Evolutionary conservation across 2,888 invertebrate species (phyloP).

Genomic region (Geotrupes spiniger): DNA sequence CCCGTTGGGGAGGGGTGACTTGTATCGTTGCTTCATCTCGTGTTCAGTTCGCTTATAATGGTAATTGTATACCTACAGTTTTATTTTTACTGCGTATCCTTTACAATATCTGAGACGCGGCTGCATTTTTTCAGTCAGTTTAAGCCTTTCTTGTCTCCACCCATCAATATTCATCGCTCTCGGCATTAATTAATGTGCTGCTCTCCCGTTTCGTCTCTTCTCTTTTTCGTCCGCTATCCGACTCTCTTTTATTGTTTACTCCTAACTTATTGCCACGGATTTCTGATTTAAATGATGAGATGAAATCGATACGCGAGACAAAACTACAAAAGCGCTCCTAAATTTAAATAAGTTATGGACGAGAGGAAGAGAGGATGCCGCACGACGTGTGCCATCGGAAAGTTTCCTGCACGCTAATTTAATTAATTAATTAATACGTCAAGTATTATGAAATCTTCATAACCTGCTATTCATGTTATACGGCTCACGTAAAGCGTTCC

Average conservation of each 20-base stretch:
- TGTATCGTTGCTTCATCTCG: constrained; percentile 24
- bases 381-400: no score
- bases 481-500: no score
- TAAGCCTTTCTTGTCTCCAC: constrained; percentile 21
- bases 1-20: constrained; percentile 22
- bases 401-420: background rate
- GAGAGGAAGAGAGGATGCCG: no score
- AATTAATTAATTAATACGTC: constrained; percentile 7
- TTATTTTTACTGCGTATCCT: constrained; percentile 20
- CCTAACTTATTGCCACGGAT: constrained; percentile 15
- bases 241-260: constrained; percentile 13
- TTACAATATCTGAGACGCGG: constrained; percentile 22
- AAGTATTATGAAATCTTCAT: background rate
- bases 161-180: constrained; percentile 22
- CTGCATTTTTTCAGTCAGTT: constrained; percentile 22
- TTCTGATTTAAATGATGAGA: constrained; percentile 19
- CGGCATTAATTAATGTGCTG: constrained; percentile 19
- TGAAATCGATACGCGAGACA: constrained; percentile 11
- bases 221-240: constrained; percentile 5
- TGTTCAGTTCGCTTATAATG: constrained; percentile 24
- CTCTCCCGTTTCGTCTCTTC: constrained; percentile 13
- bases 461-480: no score
- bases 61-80: constrained; percentile 25
- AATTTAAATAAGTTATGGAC: no score
- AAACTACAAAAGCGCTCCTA: no score